Conservation (phyloP, 2,113 vertebrate species). For the Epinephelus lanceolatus region DNA sequence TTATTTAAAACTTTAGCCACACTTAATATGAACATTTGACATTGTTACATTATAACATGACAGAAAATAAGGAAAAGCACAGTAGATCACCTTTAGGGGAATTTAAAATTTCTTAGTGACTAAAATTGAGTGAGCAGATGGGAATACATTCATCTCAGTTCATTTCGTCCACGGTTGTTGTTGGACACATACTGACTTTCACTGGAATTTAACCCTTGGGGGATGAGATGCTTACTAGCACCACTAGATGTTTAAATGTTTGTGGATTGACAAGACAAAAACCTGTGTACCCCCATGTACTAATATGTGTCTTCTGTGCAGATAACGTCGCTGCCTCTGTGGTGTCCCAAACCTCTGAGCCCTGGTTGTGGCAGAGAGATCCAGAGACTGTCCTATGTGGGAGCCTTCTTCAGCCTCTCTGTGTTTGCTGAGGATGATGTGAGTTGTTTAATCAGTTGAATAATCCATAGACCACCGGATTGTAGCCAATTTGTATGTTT, state of each 20-base stretch:
- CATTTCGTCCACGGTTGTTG: neutral
- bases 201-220: neutral
- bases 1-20: too few species aligned
- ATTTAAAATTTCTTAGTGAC: neutral
- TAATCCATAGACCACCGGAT: neutral
- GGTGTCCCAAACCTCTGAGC: slow-evolving; percentile 95
- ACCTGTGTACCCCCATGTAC: neutral
- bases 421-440: slow-evolving; percentile 99
- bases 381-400: slow-evolving; percentile 95
- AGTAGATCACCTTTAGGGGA: neutral
- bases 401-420: slow-evolving; percentile 96
- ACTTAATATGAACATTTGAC: too few species aligned
- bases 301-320: slow-evolving; percentile 61
- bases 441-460: slow-evolving; percentile 76
- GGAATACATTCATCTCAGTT: neutral
- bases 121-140: neutral
- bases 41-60: too few species aligned
- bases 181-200: neutral
- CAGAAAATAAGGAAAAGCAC: too few species aligned
- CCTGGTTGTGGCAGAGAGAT: slow-evolving; percentile 94
- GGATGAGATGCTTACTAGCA: neutral
- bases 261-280: neutral
- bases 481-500: neutral
- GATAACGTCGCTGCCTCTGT: slow-evolving; percentile 92
- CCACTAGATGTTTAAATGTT: neutral